Evolutionary conservation across 2,888 invertebrate genomes (phyloP).

Genomic region (Melinaea menophilus): DNA sequence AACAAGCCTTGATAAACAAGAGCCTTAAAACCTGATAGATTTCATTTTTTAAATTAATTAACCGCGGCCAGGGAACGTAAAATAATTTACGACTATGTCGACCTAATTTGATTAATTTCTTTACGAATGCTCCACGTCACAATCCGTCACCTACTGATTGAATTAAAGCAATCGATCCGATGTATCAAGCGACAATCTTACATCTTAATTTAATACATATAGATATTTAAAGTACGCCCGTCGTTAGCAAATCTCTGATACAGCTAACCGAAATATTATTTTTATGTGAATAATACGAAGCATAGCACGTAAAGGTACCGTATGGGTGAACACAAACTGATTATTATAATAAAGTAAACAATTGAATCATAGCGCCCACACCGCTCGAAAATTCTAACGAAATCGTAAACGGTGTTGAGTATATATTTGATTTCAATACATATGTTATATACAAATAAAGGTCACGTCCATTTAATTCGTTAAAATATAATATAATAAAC

Average conservation of each 20-base stretch:
- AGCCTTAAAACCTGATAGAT: constrained; percentile 20
- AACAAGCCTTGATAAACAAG: constrained; percentile 32
- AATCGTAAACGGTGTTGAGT: constrained; percentile 1
- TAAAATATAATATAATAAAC: too few species aligned
- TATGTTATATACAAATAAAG: background rate
- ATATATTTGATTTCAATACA: background rate
- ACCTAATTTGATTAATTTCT: constrained; percentile 15
- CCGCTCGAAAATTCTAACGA: constrained; percentile 23
- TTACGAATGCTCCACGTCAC: background rate
- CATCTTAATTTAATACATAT: constrained; percentile 3
- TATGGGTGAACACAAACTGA: constrained; percentile 49
- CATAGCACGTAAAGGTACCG: constrained; percentile 42
- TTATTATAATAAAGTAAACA: constrained; percentile 59
- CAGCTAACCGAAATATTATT: constrained; percentile 34
- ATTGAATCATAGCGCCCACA: constrained; percentile 52
- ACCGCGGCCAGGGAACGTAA: constrained; percentile 17
- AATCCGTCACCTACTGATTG: background rate
- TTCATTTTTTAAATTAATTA: constrained; percentile 19
- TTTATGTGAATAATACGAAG: constrained; percentile 37
- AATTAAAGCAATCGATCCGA: background rate
- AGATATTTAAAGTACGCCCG: constrained; percentile 14
- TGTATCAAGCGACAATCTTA: too few species aligned
- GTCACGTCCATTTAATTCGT: background rate
- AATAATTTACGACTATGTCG: constrained; percentile 13
- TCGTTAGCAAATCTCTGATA: constrained; percentile 24